Evolutionary conservation across 1,140 invertebrate species (phyloP).

Genomic region (Drosophila repletoides): DNA sequence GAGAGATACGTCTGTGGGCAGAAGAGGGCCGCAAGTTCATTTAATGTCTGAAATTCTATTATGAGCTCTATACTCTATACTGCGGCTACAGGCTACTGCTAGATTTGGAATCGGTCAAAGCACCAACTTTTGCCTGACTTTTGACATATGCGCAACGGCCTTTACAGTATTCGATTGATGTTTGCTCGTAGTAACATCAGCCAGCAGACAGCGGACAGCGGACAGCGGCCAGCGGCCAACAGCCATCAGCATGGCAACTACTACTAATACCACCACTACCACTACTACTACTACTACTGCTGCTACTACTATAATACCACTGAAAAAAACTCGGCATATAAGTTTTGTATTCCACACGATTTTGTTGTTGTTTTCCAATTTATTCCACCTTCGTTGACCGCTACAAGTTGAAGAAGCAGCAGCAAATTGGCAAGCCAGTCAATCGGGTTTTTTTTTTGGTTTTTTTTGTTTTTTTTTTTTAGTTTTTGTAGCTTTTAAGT

Average conservation of each 20-base stretch:
- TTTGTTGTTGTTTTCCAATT: conserved; percentile 43
- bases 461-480: conserved; percentile 2
- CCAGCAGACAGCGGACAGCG: background rate
- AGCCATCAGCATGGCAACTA: conserved; percentile 38
- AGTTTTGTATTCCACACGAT: conserved; percentile 2
- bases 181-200: conserved; percentile 53
- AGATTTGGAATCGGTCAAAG: conserved; percentile 21
- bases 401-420: conserved; percentile 53
- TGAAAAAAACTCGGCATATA: background rate
- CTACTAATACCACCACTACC: conserved; percentile 23
- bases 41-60: conserved; percentile 28
- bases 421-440: conserved; percentile 51
- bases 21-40: conserved; percentile 25
- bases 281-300: too few relatives aligned
- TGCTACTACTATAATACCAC: too few relatives aligned
- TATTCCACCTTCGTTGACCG: conserved; percentile 75
- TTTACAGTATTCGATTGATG: conserved; percentile 68
- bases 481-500: conserved; percentile 15
- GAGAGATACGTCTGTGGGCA: background rate
- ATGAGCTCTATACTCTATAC: background rate
- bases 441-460: conserved; percentile 61
- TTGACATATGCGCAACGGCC: conserved; percentile 78
- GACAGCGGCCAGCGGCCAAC: background rate
- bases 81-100: background rate
- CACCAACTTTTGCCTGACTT: conserved; percentile 47